Evolutionary conservation across 2,113 vertebrate species (phyloP).

Genomic region (Lepus timidus): DNA sequence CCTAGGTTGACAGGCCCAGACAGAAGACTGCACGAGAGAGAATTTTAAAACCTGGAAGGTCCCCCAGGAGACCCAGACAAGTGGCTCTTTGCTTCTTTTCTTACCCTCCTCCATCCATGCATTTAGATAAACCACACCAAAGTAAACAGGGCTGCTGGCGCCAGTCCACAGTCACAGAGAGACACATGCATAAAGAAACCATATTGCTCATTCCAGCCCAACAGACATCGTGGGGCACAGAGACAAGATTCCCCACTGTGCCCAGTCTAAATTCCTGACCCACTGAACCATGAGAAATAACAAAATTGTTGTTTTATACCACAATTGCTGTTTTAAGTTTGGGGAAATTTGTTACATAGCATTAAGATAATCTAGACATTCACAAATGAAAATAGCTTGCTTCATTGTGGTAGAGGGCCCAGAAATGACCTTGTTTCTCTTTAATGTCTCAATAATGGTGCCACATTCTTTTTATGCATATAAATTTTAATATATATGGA

Average conservation of each 20-base stretch:
- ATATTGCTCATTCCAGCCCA: neutral
- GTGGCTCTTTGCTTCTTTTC: constrained; percentile 24
- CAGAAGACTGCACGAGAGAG: neutral
- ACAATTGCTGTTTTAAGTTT: neutral
- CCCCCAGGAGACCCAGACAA: constrained; percentile 8
- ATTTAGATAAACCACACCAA: constrained; percentile 55
- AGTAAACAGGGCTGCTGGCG: neutral
- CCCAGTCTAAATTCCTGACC: constrained; percentile 55
- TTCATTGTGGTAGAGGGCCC: neutral
- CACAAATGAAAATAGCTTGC: neutral
- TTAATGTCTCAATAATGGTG: neutral
- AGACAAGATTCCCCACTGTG: constrained; percentile 43
- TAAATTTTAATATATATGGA: neutral
- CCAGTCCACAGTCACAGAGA: constrained; percentile 5
- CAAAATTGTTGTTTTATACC: constrained; percentile 33
- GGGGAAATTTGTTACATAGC: constrained; percentile 27
- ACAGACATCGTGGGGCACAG: neutral
- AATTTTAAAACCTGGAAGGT: constrained; percentile 21
- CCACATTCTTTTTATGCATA: neutral
- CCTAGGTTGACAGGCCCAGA: neutral
- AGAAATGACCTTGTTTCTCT: neutral
- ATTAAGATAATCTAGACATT: constrained; percentile 53
- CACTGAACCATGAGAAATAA: constrained; percentile 29
- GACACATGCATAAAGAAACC: neutral
- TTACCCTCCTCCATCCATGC: neutral